Conservation (phyloP, 23 tunicate genomes). For the Trididemnum miniatum region DNA sequence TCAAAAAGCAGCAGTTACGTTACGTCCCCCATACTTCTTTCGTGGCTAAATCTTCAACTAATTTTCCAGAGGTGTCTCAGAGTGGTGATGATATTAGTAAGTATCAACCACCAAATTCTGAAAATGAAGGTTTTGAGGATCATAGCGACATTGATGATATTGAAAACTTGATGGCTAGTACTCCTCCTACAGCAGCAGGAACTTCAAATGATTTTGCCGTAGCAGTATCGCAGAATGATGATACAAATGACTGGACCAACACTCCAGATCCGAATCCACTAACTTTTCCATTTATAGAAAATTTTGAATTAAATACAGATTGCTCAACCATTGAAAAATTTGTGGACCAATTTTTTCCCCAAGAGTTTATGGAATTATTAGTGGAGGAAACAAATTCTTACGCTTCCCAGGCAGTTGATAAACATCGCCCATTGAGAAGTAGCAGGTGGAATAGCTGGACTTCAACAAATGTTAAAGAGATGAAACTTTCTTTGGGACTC, state of each 20-base stretch:
- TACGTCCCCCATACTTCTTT: too few relatives aligned
- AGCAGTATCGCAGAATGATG: not conserved
- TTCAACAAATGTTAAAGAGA: not conserved
- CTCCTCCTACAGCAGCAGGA: not conserved
- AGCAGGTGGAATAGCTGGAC: not conserved
- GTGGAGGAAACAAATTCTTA: not conserved
- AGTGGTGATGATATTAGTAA: too few relatives aligned
- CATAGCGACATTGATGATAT: not conserved
- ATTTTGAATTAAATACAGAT: not conserved
- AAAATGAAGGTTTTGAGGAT: not conserved
- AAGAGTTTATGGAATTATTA: not conserved
- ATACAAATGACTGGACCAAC: not conserved
- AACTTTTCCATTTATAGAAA: not conserved
- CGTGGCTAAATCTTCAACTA: too few relatives aligned
- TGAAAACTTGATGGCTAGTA: not conserved
- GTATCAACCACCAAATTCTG: too few relatives aligned
- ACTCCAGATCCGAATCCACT: not conserved
- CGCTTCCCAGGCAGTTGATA: not conserved
- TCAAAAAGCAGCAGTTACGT: too few relatives aligned
- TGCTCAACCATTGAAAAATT: not conserved
- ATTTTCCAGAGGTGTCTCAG: too few relatives aligned
- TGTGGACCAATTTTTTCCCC: not conserved
- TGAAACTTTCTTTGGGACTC: not conserved
- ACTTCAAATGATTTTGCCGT: not conserved
- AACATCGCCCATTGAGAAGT: not conserved